phyloP scores from a whole-genome alignment of 2,888 invertebrate species.

The Trachelus stipa region DNA sequence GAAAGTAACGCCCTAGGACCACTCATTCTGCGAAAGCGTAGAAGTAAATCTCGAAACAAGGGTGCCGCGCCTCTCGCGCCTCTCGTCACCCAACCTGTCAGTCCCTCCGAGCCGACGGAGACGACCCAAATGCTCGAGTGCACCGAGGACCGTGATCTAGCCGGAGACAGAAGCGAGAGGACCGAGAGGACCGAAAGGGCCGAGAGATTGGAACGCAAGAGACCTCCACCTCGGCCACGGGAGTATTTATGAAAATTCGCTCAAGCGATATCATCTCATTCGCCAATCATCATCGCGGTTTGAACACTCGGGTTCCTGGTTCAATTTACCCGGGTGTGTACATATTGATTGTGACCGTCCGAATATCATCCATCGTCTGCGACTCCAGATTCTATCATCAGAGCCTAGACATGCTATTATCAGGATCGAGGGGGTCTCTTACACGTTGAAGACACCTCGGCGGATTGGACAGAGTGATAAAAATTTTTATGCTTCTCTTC shows the following conservation, averaged over 20 bases:
- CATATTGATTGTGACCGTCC: constrained; percentile 5
- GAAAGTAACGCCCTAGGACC: constrained; percentile 58
- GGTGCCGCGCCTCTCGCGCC: constrained; percentile 68
- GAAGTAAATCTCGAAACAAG: constrained; percentile 73
- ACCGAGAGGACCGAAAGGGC: constrained; percentile 44
- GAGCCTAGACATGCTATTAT: not conserved
- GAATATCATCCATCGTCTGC: constrained; percentile 1
- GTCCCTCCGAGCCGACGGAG: constrained; percentile 71
- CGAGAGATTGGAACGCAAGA: constrained; percentile 54
- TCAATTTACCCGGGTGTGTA: not conserved
- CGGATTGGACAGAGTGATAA: not conserved
- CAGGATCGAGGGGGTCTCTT: not conserved
- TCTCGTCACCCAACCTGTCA: constrained; percentile 69
- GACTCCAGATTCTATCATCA: not conserved
- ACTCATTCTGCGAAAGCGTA: constrained; percentile 69
- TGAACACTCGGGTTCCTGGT: not conserved
- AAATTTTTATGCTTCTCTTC: not conserved
- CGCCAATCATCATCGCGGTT: not conserved
- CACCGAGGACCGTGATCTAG: constrained; percentile 52
- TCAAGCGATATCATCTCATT: constrained; percentile 4
- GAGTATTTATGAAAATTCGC: constrained; percentile 63
- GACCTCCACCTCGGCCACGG: constrained; percentile 61
- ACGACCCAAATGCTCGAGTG: constrained; percentile 69
- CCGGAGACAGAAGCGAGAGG: constrained; percentile 34
- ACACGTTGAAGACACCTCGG: not conserved